Evolutionary conservation across 2,888 invertebrate species (phyloP).

Genomic region (Ormyrus rosae): DNA sequence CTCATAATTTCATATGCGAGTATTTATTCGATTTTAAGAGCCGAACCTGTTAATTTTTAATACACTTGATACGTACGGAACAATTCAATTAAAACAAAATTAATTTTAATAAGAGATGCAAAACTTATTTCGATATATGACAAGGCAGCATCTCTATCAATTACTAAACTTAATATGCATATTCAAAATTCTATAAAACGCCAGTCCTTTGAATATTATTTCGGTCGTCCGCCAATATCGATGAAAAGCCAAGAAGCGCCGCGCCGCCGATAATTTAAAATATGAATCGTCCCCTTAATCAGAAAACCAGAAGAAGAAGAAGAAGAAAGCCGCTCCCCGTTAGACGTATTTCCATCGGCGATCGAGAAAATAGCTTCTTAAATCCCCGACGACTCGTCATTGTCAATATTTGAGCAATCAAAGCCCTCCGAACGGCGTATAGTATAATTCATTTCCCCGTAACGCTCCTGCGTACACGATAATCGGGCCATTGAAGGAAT

Average conservation of each 20-base stretch:
- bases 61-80: too few species aligned
- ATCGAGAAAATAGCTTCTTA: background rate
- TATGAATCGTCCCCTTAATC: constrained; percentile 30
- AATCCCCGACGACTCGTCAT: constrained; percentile 6
- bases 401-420: constrained; percentile 17
- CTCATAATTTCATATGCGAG: too few species aligned
- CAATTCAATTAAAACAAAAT: too few species aligned
- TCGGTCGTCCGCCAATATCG: constrained; percentile 9
- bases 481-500: constrained; percentile 2
- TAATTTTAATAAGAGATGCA: background rate
- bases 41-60: too few species aligned
- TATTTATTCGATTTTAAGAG: too few species aligned
- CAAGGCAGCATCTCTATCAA: background rate
- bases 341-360: background rate
- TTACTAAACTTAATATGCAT: constrained; percentile 6
- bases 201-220: constrained; percentile 36
- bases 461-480: constrained; percentile 13
- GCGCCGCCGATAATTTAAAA: constrained; percentile 25
- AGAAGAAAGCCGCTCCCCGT: background rate
- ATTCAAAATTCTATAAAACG: constrained; percentile 22
- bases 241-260: constrained; percentile 1
- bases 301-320: constrained; percentile 9
- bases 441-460: background rate
- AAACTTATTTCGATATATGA: background rate
- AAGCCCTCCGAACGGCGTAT: background rate